A percentile compares a stretch with the other conserved stretches of the same genome.
Evolutionary conservation across 2,797 vertebrate genomes (phyloP).

Genomic region (Jordanella pulchra): DNA sequence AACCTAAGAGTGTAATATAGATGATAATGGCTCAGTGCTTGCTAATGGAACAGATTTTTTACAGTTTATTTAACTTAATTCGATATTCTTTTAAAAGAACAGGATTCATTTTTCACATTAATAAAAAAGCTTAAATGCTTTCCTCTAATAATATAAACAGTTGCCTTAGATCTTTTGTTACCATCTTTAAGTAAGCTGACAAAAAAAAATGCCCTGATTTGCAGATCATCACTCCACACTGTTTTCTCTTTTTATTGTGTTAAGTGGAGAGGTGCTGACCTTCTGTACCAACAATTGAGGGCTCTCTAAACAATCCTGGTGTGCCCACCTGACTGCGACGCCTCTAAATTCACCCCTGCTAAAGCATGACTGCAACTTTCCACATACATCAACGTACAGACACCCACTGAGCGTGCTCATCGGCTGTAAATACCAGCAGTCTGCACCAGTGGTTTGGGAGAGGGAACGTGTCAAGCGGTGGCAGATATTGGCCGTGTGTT

Average conservation of each 20-base stretch:
- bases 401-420: constrained; percentile 71
- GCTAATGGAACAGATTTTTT: background rate
- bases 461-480: constrained; percentile 37
- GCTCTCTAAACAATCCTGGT: constrained; percentile 34
- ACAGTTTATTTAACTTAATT: background rate
- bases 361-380: constrained; percentile 73
- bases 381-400: constrained; percentile 61
- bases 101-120: background rate
- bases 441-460: constrained; percentile 51
- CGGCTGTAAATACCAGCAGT: constrained; percentile 80
- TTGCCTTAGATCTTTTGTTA: too few relatives aligned
- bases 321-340: constrained; percentile 59
- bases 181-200: background rate
- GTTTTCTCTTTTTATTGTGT: constrained; percentile 53
- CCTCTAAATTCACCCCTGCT: constrained; percentile 60
- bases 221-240: constrained; percentile 50
- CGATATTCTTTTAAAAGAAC: background rate
- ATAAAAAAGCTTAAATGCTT: background rate
- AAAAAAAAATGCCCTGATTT: constrained; percentile 31
- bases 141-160: background rate
- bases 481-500: constrained; percentile 39
- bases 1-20: background rate
- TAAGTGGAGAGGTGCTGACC: constrained; percentile 61
- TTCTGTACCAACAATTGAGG: constrained; percentile 48
- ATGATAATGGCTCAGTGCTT: background rate